Conservation (phyloP, 2,113 vertebrate genomes). For the Pterocles orientalis region DNA sequence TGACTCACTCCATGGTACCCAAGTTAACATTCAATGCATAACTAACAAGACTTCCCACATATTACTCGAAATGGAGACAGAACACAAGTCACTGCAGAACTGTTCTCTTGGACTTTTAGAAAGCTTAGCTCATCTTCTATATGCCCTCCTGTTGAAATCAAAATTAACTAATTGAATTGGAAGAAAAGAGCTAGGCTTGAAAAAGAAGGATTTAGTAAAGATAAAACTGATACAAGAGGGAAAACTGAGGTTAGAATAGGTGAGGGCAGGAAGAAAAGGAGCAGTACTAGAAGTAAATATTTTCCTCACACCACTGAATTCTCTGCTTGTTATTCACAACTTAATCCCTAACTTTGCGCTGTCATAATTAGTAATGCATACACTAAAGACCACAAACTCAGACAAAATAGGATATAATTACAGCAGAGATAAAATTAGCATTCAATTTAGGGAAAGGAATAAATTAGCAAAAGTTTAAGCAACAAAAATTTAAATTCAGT, state of each 20-base stretch:
- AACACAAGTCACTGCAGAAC: background rate
- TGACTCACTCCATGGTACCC: background rate
- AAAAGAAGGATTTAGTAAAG: background rate
- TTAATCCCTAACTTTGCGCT: background rate
- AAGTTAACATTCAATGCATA: background rate
- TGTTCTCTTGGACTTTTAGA: background rate
- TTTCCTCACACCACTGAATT: background rate
- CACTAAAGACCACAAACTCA: background rate
- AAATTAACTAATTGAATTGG: background rate
- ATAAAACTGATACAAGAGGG: background rate
- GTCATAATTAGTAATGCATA: background rate
- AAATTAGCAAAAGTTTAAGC: background rate
- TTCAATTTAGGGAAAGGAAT: background rate
- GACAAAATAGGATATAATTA: background rate
- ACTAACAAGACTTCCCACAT: background rate
- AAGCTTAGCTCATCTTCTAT: background rate
- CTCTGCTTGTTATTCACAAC: background rate
- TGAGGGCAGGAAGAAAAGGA: background rate
- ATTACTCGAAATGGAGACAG: background rate
- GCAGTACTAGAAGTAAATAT: background rate
- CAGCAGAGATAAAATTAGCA: background rate
- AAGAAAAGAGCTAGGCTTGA: background rate
- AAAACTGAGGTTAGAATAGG: background rate
- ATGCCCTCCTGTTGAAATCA: background rate
- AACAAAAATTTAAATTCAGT: background rate